These are phyloP conservation scores for Chaetophractus vellerosus DNA, from an alignment of 2,797 vertebrate species.

Conservation along the genomic window DNA sequence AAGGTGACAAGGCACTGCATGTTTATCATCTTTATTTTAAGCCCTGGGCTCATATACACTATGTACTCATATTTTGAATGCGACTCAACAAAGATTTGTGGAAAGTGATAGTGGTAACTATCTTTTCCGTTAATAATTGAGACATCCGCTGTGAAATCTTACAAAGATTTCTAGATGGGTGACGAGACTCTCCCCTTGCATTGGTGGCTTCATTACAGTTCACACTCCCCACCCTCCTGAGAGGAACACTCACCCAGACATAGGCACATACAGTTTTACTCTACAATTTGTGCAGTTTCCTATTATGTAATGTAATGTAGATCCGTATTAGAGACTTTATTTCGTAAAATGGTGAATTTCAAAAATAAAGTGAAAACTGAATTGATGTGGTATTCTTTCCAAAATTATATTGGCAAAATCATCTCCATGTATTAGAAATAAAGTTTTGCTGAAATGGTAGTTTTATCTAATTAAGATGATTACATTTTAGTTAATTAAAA, in stretches of 20 bases:
- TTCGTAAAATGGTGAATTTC: slow-evolving; percentile 61
- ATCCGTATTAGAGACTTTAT: not conserved
- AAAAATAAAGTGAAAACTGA: slow-evolving; percentile 52
- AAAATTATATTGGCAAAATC: slow-evolving; percentile 74
- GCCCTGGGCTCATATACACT: not conserved
- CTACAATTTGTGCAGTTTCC: not conserved
- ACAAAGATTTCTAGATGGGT: not conserved
- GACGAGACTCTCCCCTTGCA: not conserved
- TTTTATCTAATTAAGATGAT: slow-evolving; percentile 70
- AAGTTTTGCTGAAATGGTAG: slow-evolving; percentile 62
- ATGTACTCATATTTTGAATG: not conserved
- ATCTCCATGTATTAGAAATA: slow-evolving; percentile 67
- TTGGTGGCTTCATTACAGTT: not conserved
- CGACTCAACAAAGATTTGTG: not conserved
- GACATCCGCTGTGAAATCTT: not conserved
- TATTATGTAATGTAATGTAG: not conserved
- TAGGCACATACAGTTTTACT: not conserved
- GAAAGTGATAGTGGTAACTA: not conserved
- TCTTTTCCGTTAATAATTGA: not conserved
- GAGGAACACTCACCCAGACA: not conserved
- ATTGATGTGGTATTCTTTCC: slow-evolving; percentile 51
- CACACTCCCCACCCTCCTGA: not conserved
- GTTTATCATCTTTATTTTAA: not conserved
- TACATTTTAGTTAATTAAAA: slow-evolving; percentile 71
- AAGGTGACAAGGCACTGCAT: rapidly evolving